These are phyloP conservation scores for Melanotaenia pygmaea DNA, from an alignment of 2,797 vertebrate genomes.

Conservation along the genomic window DNA sequence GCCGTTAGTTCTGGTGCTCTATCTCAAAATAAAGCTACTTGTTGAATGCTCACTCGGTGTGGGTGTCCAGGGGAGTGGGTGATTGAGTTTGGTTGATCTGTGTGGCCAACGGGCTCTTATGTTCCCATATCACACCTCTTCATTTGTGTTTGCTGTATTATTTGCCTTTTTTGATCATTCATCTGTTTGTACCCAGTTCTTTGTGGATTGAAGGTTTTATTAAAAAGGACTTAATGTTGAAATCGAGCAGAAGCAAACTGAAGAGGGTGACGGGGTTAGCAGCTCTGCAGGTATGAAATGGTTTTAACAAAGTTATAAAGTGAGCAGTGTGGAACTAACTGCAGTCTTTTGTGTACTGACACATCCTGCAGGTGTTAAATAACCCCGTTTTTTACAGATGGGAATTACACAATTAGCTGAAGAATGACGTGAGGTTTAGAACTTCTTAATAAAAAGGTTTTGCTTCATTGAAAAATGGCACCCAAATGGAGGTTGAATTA, in stretches of 20 bases:
- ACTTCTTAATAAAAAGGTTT: not conserved
- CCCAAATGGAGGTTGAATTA: not conserved
- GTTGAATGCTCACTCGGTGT: not conserved
- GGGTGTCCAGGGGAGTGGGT: not conserved
- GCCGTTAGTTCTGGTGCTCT: not conserved
- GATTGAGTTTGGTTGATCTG: constrained; percentile 11
- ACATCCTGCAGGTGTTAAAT: constrained; percentile 43
- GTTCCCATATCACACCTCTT: not conserved
- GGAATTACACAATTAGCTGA: constrained; percentile 30
- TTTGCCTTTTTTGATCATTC: not conserved
- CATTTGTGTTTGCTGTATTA: not conserved
- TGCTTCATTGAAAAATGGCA: constrained; percentile 12
- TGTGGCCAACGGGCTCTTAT: not conserved
- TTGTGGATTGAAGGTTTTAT: constrained; percentile 28
- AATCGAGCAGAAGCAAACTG: constrained; percentile 32
- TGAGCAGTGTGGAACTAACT: constrained; percentile 15
- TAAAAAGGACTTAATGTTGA: constrained; percentile 30
- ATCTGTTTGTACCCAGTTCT: not conserved
- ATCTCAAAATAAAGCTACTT: not conserved
- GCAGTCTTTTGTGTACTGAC: constrained; percentile 24
- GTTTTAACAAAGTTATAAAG: constrained; percentile 13
- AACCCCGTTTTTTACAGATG: constrained; percentile 14
- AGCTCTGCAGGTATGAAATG: constrained; percentile 28
- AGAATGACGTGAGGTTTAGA: constrained; percentile 2
- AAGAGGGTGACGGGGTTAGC: constrained; percentile 26